Base-by-base conservation (phyloP, 92 coral and sea anemone genomes). In the Paragorgia papillata region DNA sequence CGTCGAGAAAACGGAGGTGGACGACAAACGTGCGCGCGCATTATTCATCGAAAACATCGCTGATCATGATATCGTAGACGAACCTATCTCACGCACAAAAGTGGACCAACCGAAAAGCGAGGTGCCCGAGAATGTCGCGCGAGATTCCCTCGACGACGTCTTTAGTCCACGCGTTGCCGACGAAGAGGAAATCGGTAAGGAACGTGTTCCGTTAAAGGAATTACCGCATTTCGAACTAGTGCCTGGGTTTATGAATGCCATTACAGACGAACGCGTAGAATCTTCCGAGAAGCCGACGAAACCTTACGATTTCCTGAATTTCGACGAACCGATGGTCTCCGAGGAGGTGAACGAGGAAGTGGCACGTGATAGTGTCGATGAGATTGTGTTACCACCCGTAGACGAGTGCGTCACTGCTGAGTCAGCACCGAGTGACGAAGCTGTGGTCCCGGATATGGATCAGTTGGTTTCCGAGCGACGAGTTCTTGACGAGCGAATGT, bases 181-280 rank as follows among this genome's bases (percentile, higher is more conserved):
- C 17, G 73, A 68, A 68, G 32, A 18, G 3, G 41, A 31, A 49
- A 18, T 68, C 43, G 37, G 29, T 40, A 17, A 14, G 30, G 57
- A 46, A 68, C 2, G 48, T n/a, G 58, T 53, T 7, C 73, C 55
- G 27, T 18, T 13, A 0, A 66, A 66, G 32, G 24, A 33, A 1
- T 21, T 66, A 4, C 73, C 73, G 18, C 20, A 66, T 66, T 66
- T 66, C 49, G 57, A 48, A 9, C 46, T 27, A 59, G 32, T 44
- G n/a, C 58, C 75, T 6, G 71, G 51, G 28, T 37, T 34, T 27
- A 17, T 43, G 48, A 41, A 27, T 8, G 48, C 75, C 0, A 24
- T 48, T 27, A 17, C 58, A 46, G 78, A 54, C 9, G 25, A 22
- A 4, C 4, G 25, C 64, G 49, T 51, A 12, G 78, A 71, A 13